Base-by-base conservation (phyloP, 2,888 invertebrate species). In the Piscicola geometra region DNA sequence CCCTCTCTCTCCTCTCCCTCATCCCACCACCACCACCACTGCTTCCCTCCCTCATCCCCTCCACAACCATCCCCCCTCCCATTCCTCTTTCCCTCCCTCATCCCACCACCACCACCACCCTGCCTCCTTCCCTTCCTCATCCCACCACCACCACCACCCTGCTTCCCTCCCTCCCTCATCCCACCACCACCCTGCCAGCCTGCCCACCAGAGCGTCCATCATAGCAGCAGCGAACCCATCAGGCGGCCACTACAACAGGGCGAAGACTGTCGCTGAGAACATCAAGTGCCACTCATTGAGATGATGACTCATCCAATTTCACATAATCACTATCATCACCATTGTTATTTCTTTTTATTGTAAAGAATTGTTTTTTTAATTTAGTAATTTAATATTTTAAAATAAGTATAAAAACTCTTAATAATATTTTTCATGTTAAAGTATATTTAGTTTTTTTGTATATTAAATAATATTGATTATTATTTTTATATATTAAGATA, bases 221-320 rank as follows among this genome's bases (percentile, higher is more conserved):
- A 87, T 97, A 68, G 95, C 94, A 47, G 94, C 94, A 3, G 96
- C 95, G 1, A 97, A 97, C 88, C 95, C 96, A 1, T 89, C 90
- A 0, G 91, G 90, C 28, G 95, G 95, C 9, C 92, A 92, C 81
- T 97, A 95, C 83, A 91, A 94, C 84, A 90, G 91, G 82, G 89
- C 90, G 0, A 94, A 93, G 86, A 92, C 93, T 21, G 90, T 97
- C 0, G 88, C 91, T 0, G 94, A 95, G 87, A 97, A 97, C 86
- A 88, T 97, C 78, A 78, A 72, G 78, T 78, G 0, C 5, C 15
- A 36, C 15, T n/a, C n/a, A n/a, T n/a, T n/a, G n/a, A n/a, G n/a
- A n/a, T n/a, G n/a, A n/a, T n/a, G n/a, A 18, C 52, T 18, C 15
- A 52, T 52, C 52, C 15, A 52, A 52, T 52, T 52, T 52, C 52